Evolutionary conservation across 2,113 vertebrate genomes (phyloP).

Genomic region (Brachionichthys hirsutus): DNA sequence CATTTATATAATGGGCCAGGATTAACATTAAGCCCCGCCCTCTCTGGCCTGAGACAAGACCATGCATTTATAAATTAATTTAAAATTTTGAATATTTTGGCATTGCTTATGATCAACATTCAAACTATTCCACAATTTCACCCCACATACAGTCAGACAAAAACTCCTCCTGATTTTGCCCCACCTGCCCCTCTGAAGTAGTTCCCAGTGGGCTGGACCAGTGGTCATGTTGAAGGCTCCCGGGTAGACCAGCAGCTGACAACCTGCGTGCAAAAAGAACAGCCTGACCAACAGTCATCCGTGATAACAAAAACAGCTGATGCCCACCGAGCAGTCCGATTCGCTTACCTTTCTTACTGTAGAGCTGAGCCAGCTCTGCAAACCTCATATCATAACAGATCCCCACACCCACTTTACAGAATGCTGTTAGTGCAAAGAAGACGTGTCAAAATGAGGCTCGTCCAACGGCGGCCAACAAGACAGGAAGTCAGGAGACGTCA

Average conservation of each 20-base stretch:
- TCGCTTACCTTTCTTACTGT: constrained; percentile 85
- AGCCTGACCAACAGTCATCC: not conserved
- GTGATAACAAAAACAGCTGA: not conserved
- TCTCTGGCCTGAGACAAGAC: too few species aligned
- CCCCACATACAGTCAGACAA: too few species aligned
- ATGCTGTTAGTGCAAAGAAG: constrained; percentile 76
- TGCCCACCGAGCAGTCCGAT: rapidly evolving
- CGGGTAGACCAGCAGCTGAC: constrained; percentile 93
- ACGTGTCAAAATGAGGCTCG: not conserved
- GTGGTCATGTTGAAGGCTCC: constrained; percentile 98
- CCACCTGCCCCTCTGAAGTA: constrained; percentile 91
- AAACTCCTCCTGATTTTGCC: too few species aligned
- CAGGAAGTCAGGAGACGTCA: constrained; percentile 1
- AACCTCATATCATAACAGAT: constrained; percentile 98
- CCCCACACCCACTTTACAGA: constrained; percentile 93
- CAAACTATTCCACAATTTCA: too few species aligned
- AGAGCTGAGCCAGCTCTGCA: constrained; percentile 94
- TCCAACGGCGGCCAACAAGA: too few species aligned
- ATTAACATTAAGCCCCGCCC: too few species aligned
- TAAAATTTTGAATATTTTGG: too few species aligned
- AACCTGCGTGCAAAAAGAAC: constrained; percentile 74
- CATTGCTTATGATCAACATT: too few species aligned
- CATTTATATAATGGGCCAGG: too few species aligned
- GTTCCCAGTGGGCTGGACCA: constrained; percentile 95
- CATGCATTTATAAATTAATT: too few species aligned